Evolutionary conservation across 2,797 vertebrate species (phyloP), one percentile per base, ranked within the genome.

Genomic region (Manis javanica): DNA sequence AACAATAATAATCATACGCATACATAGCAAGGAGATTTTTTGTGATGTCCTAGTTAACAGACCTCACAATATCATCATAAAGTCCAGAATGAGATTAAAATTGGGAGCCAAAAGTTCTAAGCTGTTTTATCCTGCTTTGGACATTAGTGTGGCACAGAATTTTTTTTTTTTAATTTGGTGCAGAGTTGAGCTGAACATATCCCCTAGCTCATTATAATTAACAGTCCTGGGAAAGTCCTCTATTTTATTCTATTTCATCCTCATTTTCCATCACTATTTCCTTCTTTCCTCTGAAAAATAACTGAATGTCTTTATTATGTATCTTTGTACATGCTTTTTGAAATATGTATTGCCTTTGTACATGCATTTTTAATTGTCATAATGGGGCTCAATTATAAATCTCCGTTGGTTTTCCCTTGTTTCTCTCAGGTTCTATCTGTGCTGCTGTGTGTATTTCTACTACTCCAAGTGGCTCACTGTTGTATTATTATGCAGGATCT

Each of bases 211-310:
- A 66, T 90, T 71, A 39, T 71, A 83, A 37, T 66, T 37, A 37
- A 1, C 68, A 53, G 51, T 75, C 42, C n/a, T 84, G 21, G 11
- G n/a, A 84, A 91, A 68, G 1, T 11, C 71, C 5, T 87, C 24
- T 83, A 29, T 87, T 92, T 75, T 39, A 46, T 59, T 2, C 14
- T 86, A 49, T 24, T n/a, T 83, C 23, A 3, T 69, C 29, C 26
- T 29, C 72, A 66, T 88, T 83, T 88, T 23, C 26, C 34, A 87
- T 63, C 74, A 13, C 12, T 34, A 23, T 68, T 96, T 93, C 49
- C 85, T 77, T 94, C 42, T 75, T 95, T 77, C 63, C 21, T 78
- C 34, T 2, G 81, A 64, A 94, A 77, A 71, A 53, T 26, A 82
- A 53, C 11, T 6, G 39, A 77, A 53, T 15, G 8, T 64, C 5